Conservation (phyloP, 1,140 invertebrate species). For the Drosophila azteca region DNA sequence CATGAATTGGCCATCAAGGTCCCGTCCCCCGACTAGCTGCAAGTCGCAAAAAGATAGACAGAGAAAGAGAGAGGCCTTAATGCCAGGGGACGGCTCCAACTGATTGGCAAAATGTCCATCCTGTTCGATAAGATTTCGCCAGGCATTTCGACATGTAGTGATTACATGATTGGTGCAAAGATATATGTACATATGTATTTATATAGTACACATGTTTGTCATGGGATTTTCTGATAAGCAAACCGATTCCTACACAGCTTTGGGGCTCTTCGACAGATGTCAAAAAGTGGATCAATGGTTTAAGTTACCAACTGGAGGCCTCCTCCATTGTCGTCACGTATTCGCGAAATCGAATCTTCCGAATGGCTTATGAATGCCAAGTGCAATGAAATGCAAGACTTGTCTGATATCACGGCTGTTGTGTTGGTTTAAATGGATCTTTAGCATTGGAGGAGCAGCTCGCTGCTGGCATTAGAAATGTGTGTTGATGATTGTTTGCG, state of each 20-base stretch:
- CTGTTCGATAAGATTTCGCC: slow-evolving; percentile 40
- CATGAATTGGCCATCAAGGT: slow-evolving; percentile 50
- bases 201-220: no score
- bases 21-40: slow-evolving; percentile 12
- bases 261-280: slow-evolving; percentile 35
- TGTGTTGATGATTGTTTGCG: slow-evolving; percentile 25
- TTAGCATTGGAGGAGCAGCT: slow-evolving; percentile 30
- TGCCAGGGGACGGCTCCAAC: slow-evolving; percentile 29
- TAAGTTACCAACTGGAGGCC: slow-evolving; percentile 29
- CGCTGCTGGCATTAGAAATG: slow-evolving; percentile 58
- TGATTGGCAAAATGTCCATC: slow-evolving; percentile 15
- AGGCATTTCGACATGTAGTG: slow-evolving; percentile 16
- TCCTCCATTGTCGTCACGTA: slow-evolving; percentile 35
- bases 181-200: background rate
- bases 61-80: slow-evolving; percentile 36
- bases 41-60: slow-evolving; percentile 28
- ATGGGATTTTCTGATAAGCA: slow-evolving; percentile 16
- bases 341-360: slow-evolving; percentile 18
- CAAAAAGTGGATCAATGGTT: slow-evolving; percentile 31
- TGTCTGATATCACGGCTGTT: slow-evolving; percentile 15
- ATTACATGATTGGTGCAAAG: slow-evolving; percentile 37
- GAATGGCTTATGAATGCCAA: slow-evolving; percentile 49
- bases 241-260: background rate
- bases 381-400: slow-evolving; percentile 53
- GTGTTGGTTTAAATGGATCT: slow-evolving; percentile 22